Conservation (phyloP, 2,113 vertebrate genomes). For the Uropsilus gracilis region DNA sequence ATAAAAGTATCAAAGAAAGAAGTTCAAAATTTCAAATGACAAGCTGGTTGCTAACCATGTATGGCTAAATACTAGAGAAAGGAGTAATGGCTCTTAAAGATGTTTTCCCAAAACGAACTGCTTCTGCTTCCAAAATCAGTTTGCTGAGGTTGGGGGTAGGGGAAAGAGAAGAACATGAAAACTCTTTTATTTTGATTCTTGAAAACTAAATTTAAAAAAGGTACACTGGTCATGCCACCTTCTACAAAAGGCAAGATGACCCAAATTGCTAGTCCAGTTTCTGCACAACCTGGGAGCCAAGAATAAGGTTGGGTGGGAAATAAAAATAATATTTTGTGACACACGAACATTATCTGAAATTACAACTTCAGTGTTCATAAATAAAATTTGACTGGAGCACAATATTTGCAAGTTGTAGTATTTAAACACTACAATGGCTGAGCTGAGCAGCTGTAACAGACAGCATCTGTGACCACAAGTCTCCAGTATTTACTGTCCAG, state of each 20-base stretch:
- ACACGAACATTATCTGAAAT: background rate
- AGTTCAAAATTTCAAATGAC: constrained; percentile 27
- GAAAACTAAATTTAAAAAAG: background rate
- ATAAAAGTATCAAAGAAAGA: background rate
- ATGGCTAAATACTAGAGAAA: background rate
- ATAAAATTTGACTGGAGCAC: background rate
- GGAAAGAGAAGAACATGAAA: background rate
- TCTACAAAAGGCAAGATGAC: background rate
- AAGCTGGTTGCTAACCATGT: background rate
- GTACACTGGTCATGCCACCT: background rate
- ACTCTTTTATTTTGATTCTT: background rate
- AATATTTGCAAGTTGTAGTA: background rate
- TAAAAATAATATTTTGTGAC: background rate
- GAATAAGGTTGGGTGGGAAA: background rate
- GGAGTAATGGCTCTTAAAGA: background rate
- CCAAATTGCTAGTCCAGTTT: background rate
- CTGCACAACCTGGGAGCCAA: background rate
- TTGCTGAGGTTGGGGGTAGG: background rate
- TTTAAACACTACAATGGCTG: background rate
- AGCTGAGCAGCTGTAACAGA: background rate
- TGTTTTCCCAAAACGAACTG: background rate
- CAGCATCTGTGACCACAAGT: background rate
- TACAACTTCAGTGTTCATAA: background rate
- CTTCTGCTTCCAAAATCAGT: background rate
- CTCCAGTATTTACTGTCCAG: background rate